A percentile compares a stretch with the other conserved stretches of the same genome.
Evolutionary conservation across 2,113 vertebrate species (phyloP).

Genomic region (Amblyornis subalaris): DNA sequence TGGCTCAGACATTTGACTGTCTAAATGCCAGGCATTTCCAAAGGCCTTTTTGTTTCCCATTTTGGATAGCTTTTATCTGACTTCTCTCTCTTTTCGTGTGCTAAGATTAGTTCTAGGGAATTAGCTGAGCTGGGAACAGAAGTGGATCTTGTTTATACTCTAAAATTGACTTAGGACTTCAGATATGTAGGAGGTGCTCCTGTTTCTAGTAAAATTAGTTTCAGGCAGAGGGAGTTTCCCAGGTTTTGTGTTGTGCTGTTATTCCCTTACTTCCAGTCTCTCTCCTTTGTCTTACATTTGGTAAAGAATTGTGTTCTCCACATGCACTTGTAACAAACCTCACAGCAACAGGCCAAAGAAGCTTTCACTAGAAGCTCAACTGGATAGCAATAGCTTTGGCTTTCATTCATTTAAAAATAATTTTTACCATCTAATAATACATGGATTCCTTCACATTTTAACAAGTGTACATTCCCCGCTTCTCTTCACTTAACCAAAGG

Average conservation of each 20-base stretch:
- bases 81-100: background rate
- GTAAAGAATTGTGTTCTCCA: background rate
- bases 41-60: slow-evolving; percentile 27
- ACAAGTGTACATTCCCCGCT: background rate
- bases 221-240: background rate
- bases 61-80: slow-evolving; percentile 33
- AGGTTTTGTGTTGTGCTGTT: background rate
- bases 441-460: background rate
- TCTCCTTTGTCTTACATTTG: background rate
- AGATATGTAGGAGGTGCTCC: background rate
- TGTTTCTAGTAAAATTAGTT: background rate
- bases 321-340: background rate
- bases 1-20: slow-evolving; percentile 22
- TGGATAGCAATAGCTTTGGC: background rate
- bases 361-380: background rate
- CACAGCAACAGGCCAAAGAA: background rate
- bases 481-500: background rate
- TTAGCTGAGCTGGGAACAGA: background rate
- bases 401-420: background rate
- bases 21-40: slow-evolving; percentile 13
- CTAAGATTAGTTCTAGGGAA: slow-evolving; percentile 11
- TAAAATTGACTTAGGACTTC: background rate
- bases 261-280: background rate
- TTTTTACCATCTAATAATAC: background rate
- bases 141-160: background rate